Percentiles rank a stretch among this genome's conserved stretches.
Conservation (phyloP, 2,797 vertebrate species). For the Botia kubotai region DNA sequence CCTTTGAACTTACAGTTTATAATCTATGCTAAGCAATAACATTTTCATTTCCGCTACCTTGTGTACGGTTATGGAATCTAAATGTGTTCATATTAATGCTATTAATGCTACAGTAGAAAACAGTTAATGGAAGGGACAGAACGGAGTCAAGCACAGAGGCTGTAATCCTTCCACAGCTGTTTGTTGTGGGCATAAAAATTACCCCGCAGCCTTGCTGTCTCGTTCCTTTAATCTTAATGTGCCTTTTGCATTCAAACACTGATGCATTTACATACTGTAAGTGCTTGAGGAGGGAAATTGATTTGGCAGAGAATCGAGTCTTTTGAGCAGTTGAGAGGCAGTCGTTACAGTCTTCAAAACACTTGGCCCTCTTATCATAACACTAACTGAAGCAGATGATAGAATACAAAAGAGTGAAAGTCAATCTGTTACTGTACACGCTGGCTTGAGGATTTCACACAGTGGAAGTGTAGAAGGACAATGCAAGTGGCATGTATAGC, state of each 20-base stretch:
- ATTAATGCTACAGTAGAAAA: slow-evolving; percentile 4
- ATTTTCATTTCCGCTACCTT: too few species aligned
- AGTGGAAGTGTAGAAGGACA: too few species aligned
- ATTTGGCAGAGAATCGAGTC: slow-evolving; percentile 52
- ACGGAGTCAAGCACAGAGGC: slow-evolving; percentile 30
- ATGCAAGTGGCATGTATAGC: too few species aligned
- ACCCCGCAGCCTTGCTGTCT: slow-evolving; percentile 33
- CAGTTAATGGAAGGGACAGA: slow-evolving; percentile 1
- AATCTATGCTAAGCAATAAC: not conserved
- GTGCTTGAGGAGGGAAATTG: slow-evolving; percentile 55
- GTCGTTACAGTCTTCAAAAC: slow-evolving; percentile 46
- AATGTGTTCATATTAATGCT: not conserved
- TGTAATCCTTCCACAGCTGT: slow-evolving; percentile 50
- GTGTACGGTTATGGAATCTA: not conserved
- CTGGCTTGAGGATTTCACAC: not conserved
- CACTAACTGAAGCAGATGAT: slow-evolving; percentile 30
- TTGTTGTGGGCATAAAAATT: slow-evolving; percentile 56
- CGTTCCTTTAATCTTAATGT: slow-evolving; percentile 55
- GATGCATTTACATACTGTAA: slow-evolving; percentile 48
- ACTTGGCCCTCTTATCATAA: slow-evolving; percentile 48
- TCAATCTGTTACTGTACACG: slow-evolving; percentile 23
- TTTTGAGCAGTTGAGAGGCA: slow-evolving; percentile 54
- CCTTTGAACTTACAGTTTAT: too few species aligned
- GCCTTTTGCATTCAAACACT: slow-evolving; percentile 50
- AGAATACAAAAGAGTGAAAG: slow-evolving; percentile 40